A percentile compares a stretch with the other conserved stretches of the same genome.
Evolutionary conservation across 2,797 vertebrate genomes (phyloP).

Genomic region (Pagetopsis macropterus): DNA sequence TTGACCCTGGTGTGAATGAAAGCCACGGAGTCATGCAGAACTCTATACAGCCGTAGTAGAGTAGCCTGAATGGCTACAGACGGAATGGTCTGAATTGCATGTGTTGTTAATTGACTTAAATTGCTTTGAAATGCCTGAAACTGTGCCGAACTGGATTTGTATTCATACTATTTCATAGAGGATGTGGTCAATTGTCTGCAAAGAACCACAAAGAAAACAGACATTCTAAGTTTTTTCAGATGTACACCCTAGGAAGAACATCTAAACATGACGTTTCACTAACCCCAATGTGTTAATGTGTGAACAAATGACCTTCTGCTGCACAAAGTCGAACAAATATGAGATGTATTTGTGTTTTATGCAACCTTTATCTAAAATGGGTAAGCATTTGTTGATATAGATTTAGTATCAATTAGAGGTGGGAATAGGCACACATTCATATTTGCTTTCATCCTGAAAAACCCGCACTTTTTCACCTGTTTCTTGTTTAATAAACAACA

Average conservation of each 20-base stretch:
- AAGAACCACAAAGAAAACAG: neutral
- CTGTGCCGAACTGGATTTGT: neutral
- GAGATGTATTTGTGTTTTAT: neutral
- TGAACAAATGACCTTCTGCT: neutral
- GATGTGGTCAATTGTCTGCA: conserved; percentile 7
- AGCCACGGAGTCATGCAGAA: conserved; percentile 10
- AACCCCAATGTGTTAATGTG: neutral
- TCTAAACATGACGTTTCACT: neutral
- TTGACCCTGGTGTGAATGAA: conserved; percentile 10
- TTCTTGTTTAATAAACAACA: neutral
- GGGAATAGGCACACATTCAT: neutral
- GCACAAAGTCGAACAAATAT: neutral
- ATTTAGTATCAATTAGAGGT: neutral
- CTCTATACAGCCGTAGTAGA: neutral
- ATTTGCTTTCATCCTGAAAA: neutral
- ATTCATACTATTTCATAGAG: neutral
- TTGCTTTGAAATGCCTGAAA: neutral
- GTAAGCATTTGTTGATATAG: neutral
- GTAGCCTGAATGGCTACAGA: conserved; percentile 8
- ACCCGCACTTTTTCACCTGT: neutral
- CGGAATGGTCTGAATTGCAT: neutral
- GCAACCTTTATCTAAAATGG: neutral
- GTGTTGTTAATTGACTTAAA: conserved; percentile 15
- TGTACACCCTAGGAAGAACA: neutral
- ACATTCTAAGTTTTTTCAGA: neutral